Conservation (phyloP, 2,797 vertebrate species). For the Sebastes vulpes region DNA sequence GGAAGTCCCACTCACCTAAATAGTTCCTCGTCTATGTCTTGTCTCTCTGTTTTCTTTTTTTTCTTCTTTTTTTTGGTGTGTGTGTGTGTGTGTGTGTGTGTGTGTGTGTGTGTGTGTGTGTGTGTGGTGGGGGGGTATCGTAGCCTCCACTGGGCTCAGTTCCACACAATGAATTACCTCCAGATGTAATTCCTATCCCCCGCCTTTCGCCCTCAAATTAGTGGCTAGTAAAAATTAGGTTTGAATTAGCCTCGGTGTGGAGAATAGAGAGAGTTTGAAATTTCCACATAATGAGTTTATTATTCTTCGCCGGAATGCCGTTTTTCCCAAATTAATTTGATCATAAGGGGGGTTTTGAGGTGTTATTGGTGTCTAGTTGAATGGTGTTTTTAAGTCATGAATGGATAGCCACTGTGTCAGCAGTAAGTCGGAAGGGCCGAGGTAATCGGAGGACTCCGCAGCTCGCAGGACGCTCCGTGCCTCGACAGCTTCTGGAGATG, state of each 20-base stretch:
- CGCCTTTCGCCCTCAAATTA: slow-evolving; percentile 83
- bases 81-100: neutral
- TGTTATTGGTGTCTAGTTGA: slow-evolving; percentile 82
- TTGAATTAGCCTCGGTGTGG: slow-evolving; percentile 83
- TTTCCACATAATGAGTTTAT: slow-evolving; percentile 89
- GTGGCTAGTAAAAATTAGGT: slow-evolving; percentile 88
- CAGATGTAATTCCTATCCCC: slow-evolving; percentile 87
- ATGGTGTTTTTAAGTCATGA: slow-evolving; percentile 76
- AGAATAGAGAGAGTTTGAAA: slow-evolving; percentile 81
- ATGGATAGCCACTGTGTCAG: slow-evolving; percentile 69
- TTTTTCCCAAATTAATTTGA: slow-evolving; percentile 81
- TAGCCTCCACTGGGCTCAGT: slow-evolving; percentile 79
- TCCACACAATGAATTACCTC: slow-evolving; percentile 86
- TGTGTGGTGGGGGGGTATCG: slow-evolving; percentile 44
- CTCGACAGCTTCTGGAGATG: slow-evolving; percentile 35
- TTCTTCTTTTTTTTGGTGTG: slow-evolving; percentile 1
- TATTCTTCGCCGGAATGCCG: slow-evolving; percentile 84
- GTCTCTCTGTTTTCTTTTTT: slow-evolving; percentile 50
- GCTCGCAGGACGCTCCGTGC: neutral
- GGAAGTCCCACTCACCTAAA: slow-evolving; percentile 78
- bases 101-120: neutral
- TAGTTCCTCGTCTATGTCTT: slow-evolving; percentile 70
- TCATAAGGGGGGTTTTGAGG: slow-evolving; percentile 54
- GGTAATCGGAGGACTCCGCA: slow-evolving; percentile 54
- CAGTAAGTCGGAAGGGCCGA: slow-evolving; percentile 52